Base-by-base conservation (phyloP, 2,888 invertebrate genomes). In the Pinctada fucata region DNA sequence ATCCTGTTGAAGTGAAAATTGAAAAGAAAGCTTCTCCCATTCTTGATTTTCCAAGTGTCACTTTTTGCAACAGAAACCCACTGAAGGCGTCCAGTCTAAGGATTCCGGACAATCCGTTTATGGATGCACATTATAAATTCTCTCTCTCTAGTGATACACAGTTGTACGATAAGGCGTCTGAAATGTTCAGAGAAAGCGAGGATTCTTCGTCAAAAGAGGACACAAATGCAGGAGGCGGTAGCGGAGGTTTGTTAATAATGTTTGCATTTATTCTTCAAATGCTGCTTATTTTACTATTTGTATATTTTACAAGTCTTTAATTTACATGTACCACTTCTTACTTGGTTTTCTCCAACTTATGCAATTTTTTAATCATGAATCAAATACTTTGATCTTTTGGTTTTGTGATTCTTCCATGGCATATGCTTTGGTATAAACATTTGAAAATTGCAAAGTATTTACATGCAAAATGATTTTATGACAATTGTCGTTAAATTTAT, bases 41-140 rank as follows among this genome's bases (percentile, higher is more conserved):
- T 31, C 82, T 89, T 72, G 86, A 87, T 3, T 90, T 90, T 75
- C 90, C 90, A 2, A 90, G 90, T 75, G 88, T 90, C 3, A 89
- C 88, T 0, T 79, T 89, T 3, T 90, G 90, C 74, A 90, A 90
- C 77, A 68, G 89, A 50, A 90, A 90, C 80, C 90, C 90, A 1
- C 75, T 90, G 8, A 84, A 83, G 72, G 31, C 71, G 4, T 64
- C 64, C 8, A 76, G 74, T 13, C 67, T 85, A 76, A 2, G 13
- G 2, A 2, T 70, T 0, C 79, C 78, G 0, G 82, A 82, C 13
- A 58, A 13, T 1, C 58, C 58, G 1, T 58, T 58, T 13, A 58
- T 6, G 58, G 13, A 58, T 58, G 0, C 6, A 1, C 1, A 58
- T 58, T 13, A 58, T 58, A 31, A 31, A 31, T 58, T 58, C 13